These are phyloP conservation scores for Patella ulyssiponensis DNA, from an alignment of 2,888 invertebrate genomes.

Conservation along the genomic window DNA sequence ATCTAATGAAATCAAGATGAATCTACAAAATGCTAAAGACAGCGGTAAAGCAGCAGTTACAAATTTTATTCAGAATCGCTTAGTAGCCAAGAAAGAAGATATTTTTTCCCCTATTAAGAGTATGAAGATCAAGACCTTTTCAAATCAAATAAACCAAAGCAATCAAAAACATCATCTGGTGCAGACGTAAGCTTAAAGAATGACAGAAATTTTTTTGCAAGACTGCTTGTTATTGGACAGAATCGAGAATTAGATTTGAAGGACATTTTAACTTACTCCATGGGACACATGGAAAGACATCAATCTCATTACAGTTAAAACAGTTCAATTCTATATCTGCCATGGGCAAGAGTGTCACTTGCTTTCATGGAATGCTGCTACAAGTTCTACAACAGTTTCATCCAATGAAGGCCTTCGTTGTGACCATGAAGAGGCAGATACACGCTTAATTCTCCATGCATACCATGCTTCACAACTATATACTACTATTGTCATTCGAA, in stretches of 20 bases:
- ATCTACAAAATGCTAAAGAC: not conserved
- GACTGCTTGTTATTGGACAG: not conserved
- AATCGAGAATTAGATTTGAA: not conserved
- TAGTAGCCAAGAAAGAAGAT: constrained; percentile 4
- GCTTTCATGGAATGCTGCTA: not conserved
- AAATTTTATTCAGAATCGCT: not conserved
- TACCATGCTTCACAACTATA: not conserved
- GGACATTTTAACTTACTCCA: not conserved
- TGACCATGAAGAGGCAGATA: not conserved
- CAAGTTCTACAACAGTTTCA: not conserved
- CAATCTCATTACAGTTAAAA: not conserved
- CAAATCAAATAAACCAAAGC: not conserved
- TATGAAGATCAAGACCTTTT: constrained; percentile 10
- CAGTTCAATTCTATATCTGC: not conserved
- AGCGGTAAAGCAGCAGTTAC: not conserved
- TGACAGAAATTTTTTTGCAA: not conserved
- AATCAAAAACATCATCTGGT: not conserved
- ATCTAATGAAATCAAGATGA: not conserved
- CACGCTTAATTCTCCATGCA: not conserved
- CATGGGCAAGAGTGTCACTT: not conserved
- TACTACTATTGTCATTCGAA: not conserved
- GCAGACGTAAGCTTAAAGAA: no score
- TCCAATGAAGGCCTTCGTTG: not conserved
- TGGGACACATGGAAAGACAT: not conserved
- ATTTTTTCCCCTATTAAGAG: not conserved